phyloP scores from a whole-genome alignment of 1,140 invertebrate species.

The Vollenhovia emeryi region DNA sequence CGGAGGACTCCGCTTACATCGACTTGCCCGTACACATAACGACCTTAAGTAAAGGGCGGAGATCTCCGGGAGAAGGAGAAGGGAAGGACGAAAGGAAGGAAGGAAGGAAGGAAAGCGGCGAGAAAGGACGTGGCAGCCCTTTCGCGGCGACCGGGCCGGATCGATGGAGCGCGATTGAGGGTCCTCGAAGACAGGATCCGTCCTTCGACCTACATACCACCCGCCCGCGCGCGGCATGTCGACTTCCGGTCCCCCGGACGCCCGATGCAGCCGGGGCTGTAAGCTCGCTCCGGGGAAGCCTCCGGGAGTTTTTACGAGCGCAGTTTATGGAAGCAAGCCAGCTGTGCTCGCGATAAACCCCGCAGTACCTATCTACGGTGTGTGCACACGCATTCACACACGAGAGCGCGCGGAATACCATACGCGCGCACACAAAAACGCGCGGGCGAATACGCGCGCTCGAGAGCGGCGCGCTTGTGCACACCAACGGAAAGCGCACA shows the following conservation, averaged over 20 bases:
- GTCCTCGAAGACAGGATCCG: constrained; percentile 48
- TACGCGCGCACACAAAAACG: not conserved
- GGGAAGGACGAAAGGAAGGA: constrained; percentile 24
- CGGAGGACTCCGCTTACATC: constrained; percentile 35
- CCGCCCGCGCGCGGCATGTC: not conserved
- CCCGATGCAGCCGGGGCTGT: constrained; percentile 36
- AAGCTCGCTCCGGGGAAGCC: constrained; percentile 41
- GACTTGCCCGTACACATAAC: constrained; percentile 21
- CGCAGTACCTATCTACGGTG: constrained; percentile 5
- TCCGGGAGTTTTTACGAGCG: constrained; percentile 68
- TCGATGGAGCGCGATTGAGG: constrained; percentile 64
- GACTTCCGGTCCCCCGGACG: constrained; percentile 39
- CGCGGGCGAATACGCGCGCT: not conserved
- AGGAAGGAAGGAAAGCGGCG: constrained; percentile 24
- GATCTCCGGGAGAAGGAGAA: constrained; percentile 4
- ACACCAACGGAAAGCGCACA: not conserved
- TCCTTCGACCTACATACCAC: constrained; percentile 59
- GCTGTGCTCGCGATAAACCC: constrained; percentile 68
- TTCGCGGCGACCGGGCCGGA: constrained; percentile 44
- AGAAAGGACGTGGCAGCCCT: constrained; percentile 18
- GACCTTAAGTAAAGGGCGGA: constrained; percentile 40
- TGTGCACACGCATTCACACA: not conserved
- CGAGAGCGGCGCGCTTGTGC: not conserved
- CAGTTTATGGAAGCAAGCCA: constrained; percentile 65
- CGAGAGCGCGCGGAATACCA: not conserved